Conservation (phyloP, 2,113 vertebrate species). For the Bos javanicus region DNA sequence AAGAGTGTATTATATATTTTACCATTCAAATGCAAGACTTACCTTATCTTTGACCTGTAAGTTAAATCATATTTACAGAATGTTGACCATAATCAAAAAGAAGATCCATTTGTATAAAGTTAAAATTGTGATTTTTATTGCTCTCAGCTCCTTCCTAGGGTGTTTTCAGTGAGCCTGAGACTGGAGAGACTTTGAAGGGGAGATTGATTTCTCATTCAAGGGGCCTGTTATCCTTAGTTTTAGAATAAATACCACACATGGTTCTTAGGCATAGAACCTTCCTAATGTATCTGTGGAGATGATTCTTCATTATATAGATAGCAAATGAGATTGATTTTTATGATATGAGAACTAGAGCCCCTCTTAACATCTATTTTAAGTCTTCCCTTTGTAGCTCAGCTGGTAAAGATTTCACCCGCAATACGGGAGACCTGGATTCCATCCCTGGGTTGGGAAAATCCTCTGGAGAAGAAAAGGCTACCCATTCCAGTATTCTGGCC, state of each 20-base stretch:
- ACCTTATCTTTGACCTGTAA: background rate
- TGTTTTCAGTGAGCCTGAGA: background rate
- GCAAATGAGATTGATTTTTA: background rate
- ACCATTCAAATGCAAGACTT: background rate
- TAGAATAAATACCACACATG: background rate
- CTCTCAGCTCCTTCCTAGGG: background rate
- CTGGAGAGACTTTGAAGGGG: background rate
- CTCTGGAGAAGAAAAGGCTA: background rate
- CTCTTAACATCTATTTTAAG: background rate
- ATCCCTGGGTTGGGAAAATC: background rate
- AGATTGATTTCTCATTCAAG: background rate
- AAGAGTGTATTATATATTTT: background rate
- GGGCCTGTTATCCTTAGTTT: background rate
- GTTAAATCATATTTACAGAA: background rate
- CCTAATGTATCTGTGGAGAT: background rate
- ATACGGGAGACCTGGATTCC: background rate
- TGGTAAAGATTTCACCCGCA: background rate
- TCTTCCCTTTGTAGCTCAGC: background rate
- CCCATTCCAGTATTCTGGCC: background rate
- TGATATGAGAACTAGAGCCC: background rate
- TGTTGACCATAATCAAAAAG: background rate
- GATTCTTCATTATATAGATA: background rate
- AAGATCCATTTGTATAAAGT: background rate
- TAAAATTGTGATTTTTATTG: background rate
- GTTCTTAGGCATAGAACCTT: background rate